Base-by-base conservation (phyloP, 1,140 invertebrate genomes). In the Plectrocnemia conspersa region DNA sequence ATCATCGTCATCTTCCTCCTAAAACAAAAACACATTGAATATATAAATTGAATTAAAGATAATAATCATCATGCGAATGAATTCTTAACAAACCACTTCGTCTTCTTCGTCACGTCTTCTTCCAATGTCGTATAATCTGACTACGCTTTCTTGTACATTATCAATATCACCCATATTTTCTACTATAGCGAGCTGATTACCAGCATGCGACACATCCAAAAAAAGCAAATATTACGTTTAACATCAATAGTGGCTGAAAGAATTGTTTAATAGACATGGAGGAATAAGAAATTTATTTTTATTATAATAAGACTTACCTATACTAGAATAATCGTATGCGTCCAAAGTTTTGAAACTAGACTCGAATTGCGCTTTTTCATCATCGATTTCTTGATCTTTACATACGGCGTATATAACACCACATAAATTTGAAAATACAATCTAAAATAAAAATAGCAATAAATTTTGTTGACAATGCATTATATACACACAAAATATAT, bases 301-400 rank as follows among this genome's bases (percentile, higher is more conserved):
- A 10, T 27, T 36, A 29, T 23, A 24, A 46, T 46, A 45, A 46
- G 25, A 64, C 69, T 73, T 72, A 91, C 88, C 86, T 67, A 97
- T 97, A 61, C 84, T 91, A 23, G 85, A 88, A 68, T 98, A 99
- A 73, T 98, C 92, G 53, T 84, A 83, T 4, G 92, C 84, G 77
- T 98, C 94, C 56, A 98, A 77, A 3, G 92, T 95, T 67, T 94
- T 91, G 68, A 98, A 97, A 35, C 91, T 95, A 13, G 91, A 89
- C 52, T 88, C 84, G 70, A 82, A 91, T 59, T 82, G 78, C 6
- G 76, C 74, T 18, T 81, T 75, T 47, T 85, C 81, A 58, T 86
- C 82, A 3, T 15, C 47, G 46, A 69, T 72, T 52, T 83, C 81
- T 63, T 80, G 77, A 67, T 86, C 83, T 6, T 79, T 66, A 19